A percentile compares a stretch with the other conserved stretches of the same genome.
phyloP scores from a whole-genome alignment of 2,888 invertebrate genomes.

The Chaetogeoica ovagalla region DNA sequence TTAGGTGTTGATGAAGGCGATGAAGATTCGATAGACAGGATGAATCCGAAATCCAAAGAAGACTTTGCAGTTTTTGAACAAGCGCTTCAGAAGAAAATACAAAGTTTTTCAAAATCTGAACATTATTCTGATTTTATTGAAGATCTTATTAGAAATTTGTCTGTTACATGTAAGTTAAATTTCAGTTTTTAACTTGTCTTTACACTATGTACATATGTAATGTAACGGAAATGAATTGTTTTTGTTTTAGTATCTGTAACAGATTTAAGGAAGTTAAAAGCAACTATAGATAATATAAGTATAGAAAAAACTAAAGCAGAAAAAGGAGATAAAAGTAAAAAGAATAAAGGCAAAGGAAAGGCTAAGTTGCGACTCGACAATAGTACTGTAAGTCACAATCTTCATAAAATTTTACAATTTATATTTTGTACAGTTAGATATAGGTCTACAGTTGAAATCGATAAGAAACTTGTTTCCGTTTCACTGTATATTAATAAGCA shows the following conservation, averaged over 20 bases:
- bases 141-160: conserved; percentile 75
- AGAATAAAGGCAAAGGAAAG: conserved; percentile 62
- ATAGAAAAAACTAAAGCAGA: conserved; percentile 87
- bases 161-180: conserved; percentile 72
- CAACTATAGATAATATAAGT: conserved; percentile 79
- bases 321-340: conserved; percentile 78
- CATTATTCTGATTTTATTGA: conserved; percentile 56
- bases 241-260: conserved; percentile 70
- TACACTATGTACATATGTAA: too few relatives aligned
- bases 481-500: too few relatives aligned
- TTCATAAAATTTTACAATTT: background rate
- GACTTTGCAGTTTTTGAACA: conserved; percentile 56
- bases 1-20: conserved; percentile 55
- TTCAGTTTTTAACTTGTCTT: conserved; percentile 28
- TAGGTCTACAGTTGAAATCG: too few relatives aligned
- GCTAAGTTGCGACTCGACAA: conserved; percentile 54
- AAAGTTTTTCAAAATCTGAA: conserved; percentile 56
- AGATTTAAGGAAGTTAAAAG: conserved; percentile 83
- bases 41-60: conserved; percentile 56
- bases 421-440: background rate
- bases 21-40: conserved; percentile 49
- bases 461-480: too few relatives aligned
- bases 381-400: conserved; percentile 46
- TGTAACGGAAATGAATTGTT: background rate
- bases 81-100: conserved; percentile 56